Evolutionary conservation across 2,113 vertebrate species (phyloP), one percentile per base, ranked within the genome.

Genomic region (Phyllopteryx taeniolatus): DNA sequence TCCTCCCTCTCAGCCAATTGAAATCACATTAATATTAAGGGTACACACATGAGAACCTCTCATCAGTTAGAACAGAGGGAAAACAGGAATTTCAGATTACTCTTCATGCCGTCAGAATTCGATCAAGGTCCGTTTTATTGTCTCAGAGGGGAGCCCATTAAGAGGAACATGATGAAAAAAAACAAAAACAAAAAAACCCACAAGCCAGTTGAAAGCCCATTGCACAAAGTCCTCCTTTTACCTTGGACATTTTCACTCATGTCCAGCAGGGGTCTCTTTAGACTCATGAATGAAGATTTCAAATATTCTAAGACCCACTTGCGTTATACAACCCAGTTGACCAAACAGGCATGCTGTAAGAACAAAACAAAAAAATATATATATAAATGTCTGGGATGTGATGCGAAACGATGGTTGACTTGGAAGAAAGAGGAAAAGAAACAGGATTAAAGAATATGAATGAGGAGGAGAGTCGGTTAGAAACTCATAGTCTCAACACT

Each of bases 211-310:
- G 71, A 71, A 33, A 49, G 46, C 60, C 33, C 51, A 74, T 71
- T 70, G 80, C 68, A 67, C 76, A 83, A 76, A 81, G 49, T 56
- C 54, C 69, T 73, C 68, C 39, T 33, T 68, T 47, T 67, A 70
- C 46, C 70, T 42, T 39, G 42, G 61, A 51, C 44, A 64, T 68
- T 67, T 75, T 69, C 77, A 78, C 44, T 61, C 3, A 69, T 15
- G 49, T 81, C 86, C 90, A 91, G 85, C 83, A 91, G 90, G 87
- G 88, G 89, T 86, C 88, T 83, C 85, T 86, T 86, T 85, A 33
- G 73, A 74, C 86, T 79, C 87, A 91, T 86, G 84, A 87, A 91
- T 88, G 70, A 83, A 88, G 39, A 13, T 27, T 66, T 66, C 12
- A 17, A 66, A 47, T 35, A 39, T 39, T 39, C 1, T 39, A 61